These are phyloP conservation scores for Cremastinae sp. DNA, from an alignment of 2,888 invertebrate genomes.

Conservation along the genomic window DNA sequence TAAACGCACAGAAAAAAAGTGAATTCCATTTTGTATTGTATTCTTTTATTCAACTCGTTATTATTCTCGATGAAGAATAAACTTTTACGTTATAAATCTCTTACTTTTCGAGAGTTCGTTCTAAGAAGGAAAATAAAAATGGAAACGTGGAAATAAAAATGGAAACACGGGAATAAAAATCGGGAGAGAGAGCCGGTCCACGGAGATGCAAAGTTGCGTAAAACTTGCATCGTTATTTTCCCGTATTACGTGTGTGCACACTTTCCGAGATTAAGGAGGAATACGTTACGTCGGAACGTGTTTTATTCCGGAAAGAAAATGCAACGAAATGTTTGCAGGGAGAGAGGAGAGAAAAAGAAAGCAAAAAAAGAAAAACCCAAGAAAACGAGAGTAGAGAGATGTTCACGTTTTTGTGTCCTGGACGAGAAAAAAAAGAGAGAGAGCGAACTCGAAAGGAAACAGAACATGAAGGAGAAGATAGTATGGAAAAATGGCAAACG, in stretches of 20 bases:
- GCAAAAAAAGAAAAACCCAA: constrained; percentile 10
- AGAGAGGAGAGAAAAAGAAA: constrained; percentile 5
- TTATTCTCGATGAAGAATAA: no score
- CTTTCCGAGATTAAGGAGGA: constrained; percentile 31
- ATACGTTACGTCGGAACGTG: constrained; percentile 1
- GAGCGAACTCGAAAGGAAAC: constrained; percentile 33
- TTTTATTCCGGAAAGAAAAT: neutral
- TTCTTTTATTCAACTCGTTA: no score
- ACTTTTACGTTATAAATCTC: no score
- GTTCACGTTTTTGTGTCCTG: neutral
- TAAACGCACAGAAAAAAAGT: no score
- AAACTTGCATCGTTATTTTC: constrained; percentile 54
- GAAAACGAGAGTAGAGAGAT: constrained; percentile 2
- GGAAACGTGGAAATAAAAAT: neutral
- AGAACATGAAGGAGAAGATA: constrained; percentile 14
- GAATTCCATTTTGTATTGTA: no score
- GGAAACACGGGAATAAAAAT: constrained; percentile 16
- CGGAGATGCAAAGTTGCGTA: constrained; percentile 33
- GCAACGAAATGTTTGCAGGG: constrained; percentile 20
- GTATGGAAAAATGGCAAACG: constrained; percentile 46
- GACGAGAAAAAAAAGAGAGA: neutral
- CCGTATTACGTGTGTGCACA: constrained; percentile 14
- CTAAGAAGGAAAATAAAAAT: neutral
- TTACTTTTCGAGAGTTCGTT: no score
- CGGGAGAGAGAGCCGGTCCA: constrained; percentile 7